A percentile compares a stretch with the other conserved stretches of the same genome.
phyloP scores from a whole-genome alignment of 2,888 invertebrate species.

The Oscheius sp. region DNA sequence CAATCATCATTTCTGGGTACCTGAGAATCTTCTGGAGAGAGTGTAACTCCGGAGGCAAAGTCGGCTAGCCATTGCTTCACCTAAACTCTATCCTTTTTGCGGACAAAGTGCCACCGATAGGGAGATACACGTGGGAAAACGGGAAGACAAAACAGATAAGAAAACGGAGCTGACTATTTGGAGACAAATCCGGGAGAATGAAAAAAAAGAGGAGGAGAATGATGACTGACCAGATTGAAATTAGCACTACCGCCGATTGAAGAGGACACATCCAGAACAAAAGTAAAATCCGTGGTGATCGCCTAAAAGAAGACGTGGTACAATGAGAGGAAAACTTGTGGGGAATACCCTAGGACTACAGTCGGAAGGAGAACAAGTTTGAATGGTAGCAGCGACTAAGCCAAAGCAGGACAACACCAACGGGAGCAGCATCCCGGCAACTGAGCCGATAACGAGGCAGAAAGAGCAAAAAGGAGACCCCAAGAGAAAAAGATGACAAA shows the following conservation, averaged over 20 bases:
- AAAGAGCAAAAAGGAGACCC: not conserved
- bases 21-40: slow-evolving; percentile 48
- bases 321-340: not conserved
- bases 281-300: slow-evolving; percentile 35
- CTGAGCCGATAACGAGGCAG: slow-evolving; percentile 13
- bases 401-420: slow-evolving; percentile 6
- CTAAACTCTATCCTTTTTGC: slow-evolving; percentile 27
- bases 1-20: slow-evolving; percentile 15
- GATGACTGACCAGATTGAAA: slow-evolving; percentile 17
- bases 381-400: not conserved
- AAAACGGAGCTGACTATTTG: not conserved
- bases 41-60: slow-evolving; percentile 44
- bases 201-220: not conserved
- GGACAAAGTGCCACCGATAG: not conserved
- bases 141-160: slow-evolving; percentile 8
- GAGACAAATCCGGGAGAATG: not conserved
- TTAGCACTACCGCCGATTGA: slow-evolving; percentile 19
- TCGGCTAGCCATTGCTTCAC: slow-evolving; percentile 41
- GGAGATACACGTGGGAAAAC: slow-evolving; percentile 17
- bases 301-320: slow-evolving; percentile 19
- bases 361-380: slow-evolving; percentile 30
- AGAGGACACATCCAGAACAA: slow-evolving; percentile 32
- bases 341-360: slow-evolving; percentile 19
- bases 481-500: too few species aligned
- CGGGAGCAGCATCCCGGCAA: slow-evolving; percentile 28